Conservation (phyloP, 92 coral and sea anemone species). For the Siderastrea siderea region DNA sequence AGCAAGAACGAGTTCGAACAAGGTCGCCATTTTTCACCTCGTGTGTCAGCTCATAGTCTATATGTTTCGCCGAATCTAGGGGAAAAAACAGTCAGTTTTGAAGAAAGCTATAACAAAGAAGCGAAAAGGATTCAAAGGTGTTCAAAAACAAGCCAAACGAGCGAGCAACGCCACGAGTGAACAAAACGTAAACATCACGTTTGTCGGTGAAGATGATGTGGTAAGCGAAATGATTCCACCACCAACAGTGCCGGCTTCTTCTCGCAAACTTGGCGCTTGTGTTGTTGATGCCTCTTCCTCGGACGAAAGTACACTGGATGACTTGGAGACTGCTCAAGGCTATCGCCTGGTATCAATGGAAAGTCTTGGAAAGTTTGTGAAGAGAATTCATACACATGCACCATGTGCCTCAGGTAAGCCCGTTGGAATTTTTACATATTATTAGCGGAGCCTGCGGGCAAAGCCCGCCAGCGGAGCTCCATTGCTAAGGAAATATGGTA, state of each 20-base stretch:
- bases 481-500: too few relatives aligned
- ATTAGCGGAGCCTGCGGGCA: too few relatives aligned
- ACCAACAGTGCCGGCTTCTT: background rate
- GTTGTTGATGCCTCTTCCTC: background rate
- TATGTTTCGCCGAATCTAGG: too few relatives aligned
- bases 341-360: slow-evolving; percentile 8
- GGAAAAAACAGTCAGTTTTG: too few relatives aligned
- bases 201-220: slow-evolving; percentile 25
- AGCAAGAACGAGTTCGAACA: too few relatives aligned
- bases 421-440: too few relatives aligned
- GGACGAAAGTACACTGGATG: background rate
- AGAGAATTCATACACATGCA: slow-evolving; percentile 1
- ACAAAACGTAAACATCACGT: background rate
- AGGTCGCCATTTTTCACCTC: too few relatives aligned
- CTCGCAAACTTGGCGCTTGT: background rate
- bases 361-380: background rate
- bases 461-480: too few relatives aligned
- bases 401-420: background rate
- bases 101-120: too few relatives aligned
- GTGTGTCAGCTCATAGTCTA: too few relatives aligned
- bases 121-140: slow-evolving; percentile 12
- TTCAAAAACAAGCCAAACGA: slow-evolving; percentile 10
- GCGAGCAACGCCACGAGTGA: background rate
- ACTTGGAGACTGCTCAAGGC: slow-evolving; percentile 9
- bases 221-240: slow-evolving; percentile 25